Percentiles rank a stretch among this genome's conserved stretches.
These are phyloP conservation scores for Urechis unicinctus DNA, from an alignment of 2,888 invertebrate species.

Conservation along the genomic window DNA sequence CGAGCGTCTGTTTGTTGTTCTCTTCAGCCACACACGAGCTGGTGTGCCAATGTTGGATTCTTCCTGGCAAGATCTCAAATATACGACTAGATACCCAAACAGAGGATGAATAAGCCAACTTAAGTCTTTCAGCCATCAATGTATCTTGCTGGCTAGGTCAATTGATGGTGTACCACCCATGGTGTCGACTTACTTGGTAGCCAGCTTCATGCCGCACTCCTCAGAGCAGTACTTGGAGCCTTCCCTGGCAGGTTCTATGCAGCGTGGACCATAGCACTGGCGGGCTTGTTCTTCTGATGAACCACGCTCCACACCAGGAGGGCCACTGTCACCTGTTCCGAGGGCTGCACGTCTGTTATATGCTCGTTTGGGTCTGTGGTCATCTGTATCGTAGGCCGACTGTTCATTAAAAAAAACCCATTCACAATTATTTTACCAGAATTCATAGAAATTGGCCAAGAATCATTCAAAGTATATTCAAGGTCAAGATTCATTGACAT, in stretches of 20 bases:
- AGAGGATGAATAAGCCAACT: background rate
- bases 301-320: conserved; percentile 24
- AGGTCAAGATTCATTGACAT: too few species aligned
- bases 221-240: conserved; percentile 91
- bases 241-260: conserved; percentile 68
- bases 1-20: conserved; percentile 60
- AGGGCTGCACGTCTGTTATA: background rate
- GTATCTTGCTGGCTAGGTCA: background rate
- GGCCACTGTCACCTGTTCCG: conserved; percentile 7
- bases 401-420: too few species aligned
- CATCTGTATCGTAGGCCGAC: too few species aligned
- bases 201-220: conserved; percentile 82
- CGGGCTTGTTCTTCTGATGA: conserved; percentile 51
- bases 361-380: background rate
- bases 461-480: too few species aligned
- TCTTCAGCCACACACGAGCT: conserved; percentile 82
- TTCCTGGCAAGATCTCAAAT: conserved; percentile 70
- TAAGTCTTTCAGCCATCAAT: background rate
- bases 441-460: too few species aligned
- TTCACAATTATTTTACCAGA: too few species aligned
- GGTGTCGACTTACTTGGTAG: conserved; percentile 60
- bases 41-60: conserved; percentile 89
- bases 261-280: conserved; percentile 90
- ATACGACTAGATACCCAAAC: conserved; percentile 49
- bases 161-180: background rate